phyloP scores from a whole-genome alignment of 2,113 vertebrate genomes.

The Burhinus oedicnemus region DNA sequence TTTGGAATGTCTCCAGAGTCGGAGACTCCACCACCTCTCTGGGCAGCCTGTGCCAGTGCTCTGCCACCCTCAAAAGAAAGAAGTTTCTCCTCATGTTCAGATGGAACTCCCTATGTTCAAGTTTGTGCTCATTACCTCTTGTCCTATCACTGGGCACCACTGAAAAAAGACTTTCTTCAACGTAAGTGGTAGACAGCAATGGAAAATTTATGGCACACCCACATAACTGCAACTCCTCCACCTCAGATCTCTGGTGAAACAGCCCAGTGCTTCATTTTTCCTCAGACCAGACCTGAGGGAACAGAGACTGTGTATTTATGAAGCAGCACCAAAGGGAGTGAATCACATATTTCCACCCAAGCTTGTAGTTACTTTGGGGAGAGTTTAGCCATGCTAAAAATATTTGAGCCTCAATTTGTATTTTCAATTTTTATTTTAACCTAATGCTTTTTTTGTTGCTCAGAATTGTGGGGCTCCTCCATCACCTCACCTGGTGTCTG shows the following conservation, averaged over 20 bases:
- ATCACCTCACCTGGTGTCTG: background rate
- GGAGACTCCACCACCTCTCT: no score
- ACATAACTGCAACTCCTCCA: background rate
- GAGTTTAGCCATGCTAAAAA: background rate
- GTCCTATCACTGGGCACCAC: no score
- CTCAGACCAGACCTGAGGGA: background rate
- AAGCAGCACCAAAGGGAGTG: background rate
- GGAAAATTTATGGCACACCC: background rate
- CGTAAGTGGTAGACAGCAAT: background rate
- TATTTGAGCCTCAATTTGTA: background rate
- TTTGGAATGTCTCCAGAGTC: no score
- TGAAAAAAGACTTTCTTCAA: background rate
- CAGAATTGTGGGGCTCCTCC: background rate
- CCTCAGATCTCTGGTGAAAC: background rate
- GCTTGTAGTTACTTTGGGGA: background rate
- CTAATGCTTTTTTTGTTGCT: rapidly evolving
- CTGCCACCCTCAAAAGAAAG: no score
- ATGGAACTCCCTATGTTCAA: no score
- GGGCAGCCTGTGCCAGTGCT: no score
- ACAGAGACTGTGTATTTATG: background rate
- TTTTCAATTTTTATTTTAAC: background rate
- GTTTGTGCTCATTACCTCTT: no score
- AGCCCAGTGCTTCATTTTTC: background rate
- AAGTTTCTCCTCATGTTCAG: no score
- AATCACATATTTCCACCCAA: background rate